Base-by-base conservation (phyloP, 2,888 invertebrate species). In the Brenthis daphne region DNA sequence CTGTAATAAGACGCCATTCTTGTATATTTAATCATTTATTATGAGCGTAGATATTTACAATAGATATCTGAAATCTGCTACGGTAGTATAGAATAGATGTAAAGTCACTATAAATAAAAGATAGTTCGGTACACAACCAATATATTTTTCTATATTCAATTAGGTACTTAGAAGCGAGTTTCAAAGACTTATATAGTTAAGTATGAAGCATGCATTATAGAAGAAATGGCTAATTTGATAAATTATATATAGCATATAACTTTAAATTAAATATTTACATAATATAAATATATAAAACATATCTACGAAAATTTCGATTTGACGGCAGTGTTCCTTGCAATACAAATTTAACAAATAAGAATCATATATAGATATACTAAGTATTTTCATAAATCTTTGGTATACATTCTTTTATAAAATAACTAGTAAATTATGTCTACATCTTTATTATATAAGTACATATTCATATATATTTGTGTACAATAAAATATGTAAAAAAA, bases 41-140 rank as follows among this genome's bases (percentile, higher is more conserved):
- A 79, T 85, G 82, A 82, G 82, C 76, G 79, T 87, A 85, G 78
- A 78, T 89, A 91, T 90, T 86, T 90, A 92, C 90, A 90, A 84
- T 73, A 75, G 72, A 65, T 85, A 85, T 69, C 84, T 79, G 80
- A 82, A 82, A 79, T 79, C 81, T 80, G 80, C 85, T 86, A 89
- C 83, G 80, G 82, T 85, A 82, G 81, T 81, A 74, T 80, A 81
- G 79, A 79, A 76, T 75, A 77, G 73, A 43, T 69, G 77, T 81
- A 80, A 76, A 75, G 79, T 80, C 86, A 87, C 80, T 82, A 84
- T 85, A 85, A 87, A 86, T 73, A 79, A 77, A 78, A 73, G 63
- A 81, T 82, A 83, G 77, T 50, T 43, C 37, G 24, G 72, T 82
- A 85, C 86, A 88, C 86, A 89, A 89, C 87, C 85, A 76, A 88